phyloP scores from a whole-genome alignment of 1,140 invertebrate species.

The Drosophila mayri region DNA sequence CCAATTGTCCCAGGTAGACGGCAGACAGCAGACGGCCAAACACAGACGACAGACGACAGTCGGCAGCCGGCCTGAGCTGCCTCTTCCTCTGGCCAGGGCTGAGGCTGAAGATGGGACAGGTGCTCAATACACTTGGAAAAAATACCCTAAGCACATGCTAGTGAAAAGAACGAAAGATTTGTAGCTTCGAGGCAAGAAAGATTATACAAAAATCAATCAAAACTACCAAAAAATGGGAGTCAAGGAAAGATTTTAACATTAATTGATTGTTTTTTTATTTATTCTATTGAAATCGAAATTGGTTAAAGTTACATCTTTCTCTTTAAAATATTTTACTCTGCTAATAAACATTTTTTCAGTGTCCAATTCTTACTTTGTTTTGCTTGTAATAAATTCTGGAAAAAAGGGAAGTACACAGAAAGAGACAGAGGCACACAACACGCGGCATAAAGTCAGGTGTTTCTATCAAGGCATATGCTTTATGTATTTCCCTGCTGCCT shows the following conservation, averaged over 20 bases:
- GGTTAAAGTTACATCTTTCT: background rate
- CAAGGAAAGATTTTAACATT: background rate
- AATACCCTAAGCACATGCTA: background rate
- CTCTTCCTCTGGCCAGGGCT: slow-evolving; percentile 21
- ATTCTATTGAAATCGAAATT: background rate
- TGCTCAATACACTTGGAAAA: slow-evolving; percentile 20
- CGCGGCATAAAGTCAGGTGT: slow-evolving; percentile 65
- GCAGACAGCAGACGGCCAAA: slow-evolving; percentile 31
- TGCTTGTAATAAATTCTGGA: slow-evolving; percentile 34
- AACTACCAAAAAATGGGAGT: background rate
- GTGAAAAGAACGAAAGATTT: background rate
- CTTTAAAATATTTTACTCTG: background rate
- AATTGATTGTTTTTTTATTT: background rate
- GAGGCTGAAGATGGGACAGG: slow-evolving; percentile 42
- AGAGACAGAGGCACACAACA: slow-evolving; percentile 19
- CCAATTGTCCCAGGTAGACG: slow-evolving; percentile 48
- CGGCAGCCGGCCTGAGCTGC: slow-evolving; percentile 36
- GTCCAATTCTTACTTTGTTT: slow-evolving; percentile 26
- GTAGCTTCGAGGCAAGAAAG: background rate
- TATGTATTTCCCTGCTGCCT: slow-evolving; percentile 47
- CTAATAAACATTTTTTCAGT: slow-evolving; percentile 11
- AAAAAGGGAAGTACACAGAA: slow-evolving; percentile 32
- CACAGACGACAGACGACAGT: slow-evolving; percentile 16
- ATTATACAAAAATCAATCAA: background rate
- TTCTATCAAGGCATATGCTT: slow-evolving; percentile 41